phyloP scores from a whole-genome alignment of 2,888 invertebrate species.

The Merodon equestris region DNA sequence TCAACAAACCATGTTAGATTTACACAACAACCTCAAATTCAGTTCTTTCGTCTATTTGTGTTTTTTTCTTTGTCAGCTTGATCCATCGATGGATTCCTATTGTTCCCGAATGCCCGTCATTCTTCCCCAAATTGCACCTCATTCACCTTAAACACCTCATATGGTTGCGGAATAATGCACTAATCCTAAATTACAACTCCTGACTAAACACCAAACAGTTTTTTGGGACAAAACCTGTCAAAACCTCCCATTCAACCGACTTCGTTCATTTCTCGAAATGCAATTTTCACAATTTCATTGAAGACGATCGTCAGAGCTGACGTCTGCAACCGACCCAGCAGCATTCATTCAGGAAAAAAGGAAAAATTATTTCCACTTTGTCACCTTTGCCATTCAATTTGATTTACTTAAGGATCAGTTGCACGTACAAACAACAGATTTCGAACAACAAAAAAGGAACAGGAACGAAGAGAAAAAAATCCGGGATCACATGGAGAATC shows the following conservation, averaged over 20 bases:
- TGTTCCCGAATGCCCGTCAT: not conserved
- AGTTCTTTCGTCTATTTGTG: too few species aligned
- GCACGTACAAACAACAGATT: conserved; percentile 37
- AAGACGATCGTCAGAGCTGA: conserved; percentile 8
- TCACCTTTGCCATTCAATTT: conserved; percentile 72
- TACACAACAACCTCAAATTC: too few species aligned
- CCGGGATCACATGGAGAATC: conserved; percentile 49
- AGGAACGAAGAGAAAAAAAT: conserved; percentile 8
- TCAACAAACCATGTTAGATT: too few species aligned
- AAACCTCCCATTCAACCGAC: conserved; percentile 45
- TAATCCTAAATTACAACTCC: conserved; percentile 56
- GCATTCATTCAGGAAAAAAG: conserved; percentile 33
- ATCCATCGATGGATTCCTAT: conserved; percentile 7
- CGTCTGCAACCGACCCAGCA: conserved; percentile 1
- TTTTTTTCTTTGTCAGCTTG: not conserved
- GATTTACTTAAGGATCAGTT: conserved; percentile 61
- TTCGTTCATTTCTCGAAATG: conserved; percentile 41
- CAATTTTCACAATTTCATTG: conserved; percentile 40
- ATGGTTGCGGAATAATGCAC: conserved; percentile 37
- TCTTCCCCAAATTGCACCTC: not conserved
- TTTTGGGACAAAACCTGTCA: conserved; percentile 41
- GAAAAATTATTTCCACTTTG: conserved; percentile 74
- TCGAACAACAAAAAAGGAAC: conserved; percentile 9
- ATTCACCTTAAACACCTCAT: not conserved
- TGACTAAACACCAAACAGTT: conserved; percentile 49